Base-by-base conservation (phyloP, 2,113 vertebrate species). In the Sprattus sprattus region DNA sequence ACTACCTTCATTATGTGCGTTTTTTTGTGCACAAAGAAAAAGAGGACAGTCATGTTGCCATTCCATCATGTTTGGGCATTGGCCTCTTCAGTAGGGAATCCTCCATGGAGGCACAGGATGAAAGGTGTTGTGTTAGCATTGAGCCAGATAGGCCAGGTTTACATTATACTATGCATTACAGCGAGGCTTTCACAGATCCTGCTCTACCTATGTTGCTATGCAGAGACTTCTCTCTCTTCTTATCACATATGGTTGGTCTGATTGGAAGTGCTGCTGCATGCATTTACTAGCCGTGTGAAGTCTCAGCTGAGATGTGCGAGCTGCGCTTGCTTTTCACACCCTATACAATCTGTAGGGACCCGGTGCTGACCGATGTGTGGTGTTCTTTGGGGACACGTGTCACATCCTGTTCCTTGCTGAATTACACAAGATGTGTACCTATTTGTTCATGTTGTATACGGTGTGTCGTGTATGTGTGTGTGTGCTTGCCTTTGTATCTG, bases 381-480 rank as follows among this genome's bases (percentile, higher is more conserved):
- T 11, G 22, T 5, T 86, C 52, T 75, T n/a, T 83, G 57, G 18
- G 15, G 20, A n/a, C 57, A 64, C 4, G 22, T 64, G 57, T 25
- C 9, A 54, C 9, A 64, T 64, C 22, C 6, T 25, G 6, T 64
- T n/a, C 6, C 57, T 25, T 64, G 6, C 57, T 64, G 20, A 64
- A 64, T 54, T 54, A 54, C 52, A 54, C 52, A 16, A 54, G 52
- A 16, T 64, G 20, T 22, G n/a, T 64, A 39, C 57, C n/a, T 25
- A 15, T 46, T 20, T 81, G 60, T 46, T 47, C 45, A 22, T 75
- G 49, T 54, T 83, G 82, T 80, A 45, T 54, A 32, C 9, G 71
- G 45, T 50, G 71, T 88, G 85, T 57, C 13, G 22, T 81, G 71
- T 45, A 60, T 89, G 60, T 80, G 47, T 52, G 47, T 13, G 28